Base-by-base conservation (phyloP, 2,113 vertebrate genomes). In the Cyanocitta stelleri region DNA sequence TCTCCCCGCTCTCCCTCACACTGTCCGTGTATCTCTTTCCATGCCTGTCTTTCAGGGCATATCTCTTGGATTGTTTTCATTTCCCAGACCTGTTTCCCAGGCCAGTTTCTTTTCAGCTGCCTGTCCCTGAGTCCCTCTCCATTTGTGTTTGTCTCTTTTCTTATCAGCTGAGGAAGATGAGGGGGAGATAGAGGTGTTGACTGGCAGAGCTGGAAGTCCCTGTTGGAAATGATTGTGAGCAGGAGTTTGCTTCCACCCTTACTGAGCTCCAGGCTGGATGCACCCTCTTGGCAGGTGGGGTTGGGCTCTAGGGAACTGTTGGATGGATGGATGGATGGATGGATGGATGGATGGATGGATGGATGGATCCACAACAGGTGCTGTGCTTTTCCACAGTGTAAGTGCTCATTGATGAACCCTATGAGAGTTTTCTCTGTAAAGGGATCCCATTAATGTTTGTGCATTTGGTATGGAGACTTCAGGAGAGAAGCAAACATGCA, bases 31-130 rank as follows among this genome's bases (percentile, higher is more conserved):
- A 73, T 90, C 81, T 95, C 64, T 81, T 73, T 29, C 59, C 1
- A 0, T 59, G 68, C 64, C 67, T 72, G 32, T 83, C 76, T 96
- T 90, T 90, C 86, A 83, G 37, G 48, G 29, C 8, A 0, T 90
- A 77, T 91, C 88, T 92, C 71, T 76, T 59, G 33, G 58, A 81
- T 76, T 82, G 66, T 89, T 92, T 86, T 73, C 81, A 39, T 84
- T 91, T 80, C 74, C 35, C 81, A 87, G 55, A 44, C 27, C 32
- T 74, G 54, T 91, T 93, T 94, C 82, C 82, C 64, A 21, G 41
- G 67, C 52, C 37, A 32, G 24, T 80, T 90, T 81, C 83, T 91
- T 91, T 90, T 93, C 83, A 93, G 76, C 64, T 88, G 30, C n/a
- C 39, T 71, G 37, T 91, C 66, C 49, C 63, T 1, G 26, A 77